Conservation (phyloP, 1,140 invertebrate species). For the Himalopsyche phryganea region DNA sequence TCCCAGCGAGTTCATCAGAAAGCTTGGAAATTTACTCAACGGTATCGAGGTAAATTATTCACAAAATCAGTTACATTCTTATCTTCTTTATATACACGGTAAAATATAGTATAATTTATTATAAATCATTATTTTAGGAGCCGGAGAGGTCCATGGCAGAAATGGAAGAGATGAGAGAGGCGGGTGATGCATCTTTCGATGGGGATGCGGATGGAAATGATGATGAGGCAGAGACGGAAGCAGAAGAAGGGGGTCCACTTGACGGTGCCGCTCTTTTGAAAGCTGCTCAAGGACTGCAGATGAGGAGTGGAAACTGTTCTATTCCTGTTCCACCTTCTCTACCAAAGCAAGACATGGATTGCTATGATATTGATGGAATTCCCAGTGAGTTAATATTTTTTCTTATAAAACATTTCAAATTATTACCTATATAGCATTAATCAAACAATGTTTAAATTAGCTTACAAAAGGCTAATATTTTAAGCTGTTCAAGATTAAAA, state of each 20-base stretch:
- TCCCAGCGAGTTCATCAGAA: conserved; percentile 88
- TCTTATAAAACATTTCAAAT: no score
- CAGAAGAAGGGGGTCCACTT: conserved; percentile 75
- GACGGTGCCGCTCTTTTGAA: conserved; percentile 78
- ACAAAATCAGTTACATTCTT: no score
- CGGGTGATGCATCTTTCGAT: conserved; percentile 6
- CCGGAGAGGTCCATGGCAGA: not conserved
- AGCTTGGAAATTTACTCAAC: conserved; percentile 87
- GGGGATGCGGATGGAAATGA: conserved; percentile 31
- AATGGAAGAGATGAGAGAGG: conserved; percentile 1
- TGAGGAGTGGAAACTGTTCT: conserved; percentile 37
- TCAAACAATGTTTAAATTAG: no score
- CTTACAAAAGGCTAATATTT: no score
- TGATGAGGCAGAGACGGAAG: conserved; percentile 39
- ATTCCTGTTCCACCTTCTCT: conserved; percentile 18
- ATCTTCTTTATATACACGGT: no score
- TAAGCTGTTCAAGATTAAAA: no score
- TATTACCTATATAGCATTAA: no score
- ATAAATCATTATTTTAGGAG: no score
- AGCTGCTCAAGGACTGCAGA: conserved; percentile 48
- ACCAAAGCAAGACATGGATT: conserved; percentile 19
- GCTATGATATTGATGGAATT: conserved; percentile 72
- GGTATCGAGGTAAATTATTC: conserved; percentile 48
- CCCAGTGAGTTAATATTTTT: conserved; percentile 54
- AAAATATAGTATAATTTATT: no score